Evolutionary conservation across 1,140 invertebrate species (phyloP).

Genomic region (Sycophaga agraensis): DNA sequence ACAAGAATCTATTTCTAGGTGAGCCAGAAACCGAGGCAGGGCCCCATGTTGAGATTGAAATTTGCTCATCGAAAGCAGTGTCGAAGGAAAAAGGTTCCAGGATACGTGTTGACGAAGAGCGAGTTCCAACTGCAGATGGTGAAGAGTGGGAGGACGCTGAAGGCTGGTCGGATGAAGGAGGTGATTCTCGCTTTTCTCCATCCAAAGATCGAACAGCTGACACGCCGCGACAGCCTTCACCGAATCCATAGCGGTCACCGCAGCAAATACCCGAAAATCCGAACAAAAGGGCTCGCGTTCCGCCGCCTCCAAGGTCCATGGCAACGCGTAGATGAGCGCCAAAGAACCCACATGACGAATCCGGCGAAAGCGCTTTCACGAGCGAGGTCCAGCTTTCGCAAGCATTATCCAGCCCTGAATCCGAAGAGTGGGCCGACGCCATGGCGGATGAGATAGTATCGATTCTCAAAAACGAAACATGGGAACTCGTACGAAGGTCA

Average conservation of each 20-base stretch:
- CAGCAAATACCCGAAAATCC: too few relatives aligned
- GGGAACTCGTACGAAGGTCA: conserved; percentile 14
- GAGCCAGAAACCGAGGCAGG: background rate
- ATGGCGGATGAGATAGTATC: conserved; percentile 22
- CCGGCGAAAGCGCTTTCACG: background rate
- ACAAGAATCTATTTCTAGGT: too few relatives aligned
- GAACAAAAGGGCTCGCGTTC: background rate
- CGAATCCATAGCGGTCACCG: too few relatives aligned
- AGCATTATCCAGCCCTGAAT: conserved; percentile 24
- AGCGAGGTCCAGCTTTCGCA: background rate
- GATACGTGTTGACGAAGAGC: background rate
- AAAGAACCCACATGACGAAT: background rate
- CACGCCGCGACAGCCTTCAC: background rate
- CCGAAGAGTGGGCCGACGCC: conserved; percentile 20
- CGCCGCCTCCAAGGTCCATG: too few relatives aligned
- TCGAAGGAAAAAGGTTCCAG: background rate
- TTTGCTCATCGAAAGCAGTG: background rate
- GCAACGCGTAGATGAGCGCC: background rate
- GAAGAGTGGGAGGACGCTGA: too few relatives aligned
- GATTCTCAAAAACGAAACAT: conserved; percentile 26
- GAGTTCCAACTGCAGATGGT: too few relatives aligned
- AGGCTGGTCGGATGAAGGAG: too few relatives aligned
- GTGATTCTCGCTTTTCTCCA: too few relatives aligned
- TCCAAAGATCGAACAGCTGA: too few relatives aligned
- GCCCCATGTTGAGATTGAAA: background rate